Conservation (phyloP, 2,113 vertebrate species). For the Seriola quinqueradiata region DNA sequence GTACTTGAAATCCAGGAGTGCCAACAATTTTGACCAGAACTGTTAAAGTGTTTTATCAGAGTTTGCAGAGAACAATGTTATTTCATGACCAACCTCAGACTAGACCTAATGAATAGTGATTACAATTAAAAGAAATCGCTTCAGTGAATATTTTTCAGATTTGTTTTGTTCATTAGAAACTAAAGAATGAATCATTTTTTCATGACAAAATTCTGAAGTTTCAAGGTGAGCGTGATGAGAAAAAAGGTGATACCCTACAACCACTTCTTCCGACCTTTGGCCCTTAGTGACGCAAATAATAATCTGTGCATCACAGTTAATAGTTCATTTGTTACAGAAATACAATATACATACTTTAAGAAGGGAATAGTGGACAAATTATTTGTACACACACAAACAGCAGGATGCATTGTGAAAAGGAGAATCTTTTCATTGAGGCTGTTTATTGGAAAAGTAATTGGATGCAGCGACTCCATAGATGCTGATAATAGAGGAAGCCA, state of each 20-base stretch:
- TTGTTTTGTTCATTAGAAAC: not conserved
- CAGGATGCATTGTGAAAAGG: constrained; percentile 3
- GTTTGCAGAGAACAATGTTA: not conserved
- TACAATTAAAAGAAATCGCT: not conserved
- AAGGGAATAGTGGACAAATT: constrained; percentile 7
- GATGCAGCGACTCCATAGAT: constrained; percentile 49
- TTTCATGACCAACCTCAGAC: not conserved
- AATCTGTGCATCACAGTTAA: not conserved
- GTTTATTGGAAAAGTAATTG: constrained; percentile 53
- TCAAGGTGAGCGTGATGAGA: not conserved
- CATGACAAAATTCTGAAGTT: not conserved
- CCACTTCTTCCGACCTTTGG: too few species aligned
- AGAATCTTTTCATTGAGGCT: constrained; percentile 24
- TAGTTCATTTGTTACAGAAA: not conserved
- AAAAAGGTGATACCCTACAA: not conserved
- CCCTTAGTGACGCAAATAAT: not conserved
- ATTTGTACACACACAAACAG: constrained; percentile 3
- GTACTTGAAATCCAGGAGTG: too few species aligned
- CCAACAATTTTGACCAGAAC: too few species aligned
- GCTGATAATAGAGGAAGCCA: constrained; percentile 36
- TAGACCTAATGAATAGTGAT: not conserved
- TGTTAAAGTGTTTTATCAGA: not conserved
- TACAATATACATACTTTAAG: constrained; percentile 4
- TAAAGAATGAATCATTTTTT: not conserved
- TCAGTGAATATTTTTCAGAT: not conserved